Evolutionary conservation across 2,113 vertebrate species (phyloP), one percentile per base, ranked within the genome.

Genomic region (Seriola rivoliana): DNA sequence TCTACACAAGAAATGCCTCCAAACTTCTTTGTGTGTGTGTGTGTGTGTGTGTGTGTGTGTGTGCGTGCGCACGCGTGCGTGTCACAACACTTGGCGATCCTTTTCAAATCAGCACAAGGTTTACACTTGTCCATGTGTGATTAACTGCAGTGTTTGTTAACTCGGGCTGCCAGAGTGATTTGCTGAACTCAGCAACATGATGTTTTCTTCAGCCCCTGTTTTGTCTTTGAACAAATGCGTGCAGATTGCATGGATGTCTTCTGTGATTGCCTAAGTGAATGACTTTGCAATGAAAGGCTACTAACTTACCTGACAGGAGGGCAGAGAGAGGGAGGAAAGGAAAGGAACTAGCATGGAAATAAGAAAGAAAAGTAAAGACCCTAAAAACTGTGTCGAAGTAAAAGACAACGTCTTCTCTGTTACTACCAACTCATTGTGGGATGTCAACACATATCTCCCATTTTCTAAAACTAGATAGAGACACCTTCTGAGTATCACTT

Each of bases 121-220:
- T 84, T 74, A 32, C 25, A 79, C 46, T 80, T 40, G 75, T 70
- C 75, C 68, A 62, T 25, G 23, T 80, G 62, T 89, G 87, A 92
- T 91, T 87, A 89, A 84, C 79, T 82, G 67, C 55, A 68, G 59
- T 82, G 67, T 88, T 91, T 87, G 84, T 85, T 76, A 80, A 83
- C 77, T 78, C 32, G 19, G 59, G 48, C 74, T 75, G 70, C 74
- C 71, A 68, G 38, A 48, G 40, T 79, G 75, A 84, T 87, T 88
- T 88, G 82, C 88, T 90, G 78, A 89, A 86, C 78, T 91, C 76
- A 75, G 78, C 71, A 69, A 50, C 72, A 71, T 67, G 32, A 55
- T 72, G 75, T 87, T 88, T 82, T 80, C 80, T 86, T 89, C 70
- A 71, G 48, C 32, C 55, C 38, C 34, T 38, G 73, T 86, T 85